These are phyloP conservation scores for Tautogolabrus adspersus DNA, from an alignment of 2,113 vertebrate genomes.

Conservation along the genomic window DNA sequence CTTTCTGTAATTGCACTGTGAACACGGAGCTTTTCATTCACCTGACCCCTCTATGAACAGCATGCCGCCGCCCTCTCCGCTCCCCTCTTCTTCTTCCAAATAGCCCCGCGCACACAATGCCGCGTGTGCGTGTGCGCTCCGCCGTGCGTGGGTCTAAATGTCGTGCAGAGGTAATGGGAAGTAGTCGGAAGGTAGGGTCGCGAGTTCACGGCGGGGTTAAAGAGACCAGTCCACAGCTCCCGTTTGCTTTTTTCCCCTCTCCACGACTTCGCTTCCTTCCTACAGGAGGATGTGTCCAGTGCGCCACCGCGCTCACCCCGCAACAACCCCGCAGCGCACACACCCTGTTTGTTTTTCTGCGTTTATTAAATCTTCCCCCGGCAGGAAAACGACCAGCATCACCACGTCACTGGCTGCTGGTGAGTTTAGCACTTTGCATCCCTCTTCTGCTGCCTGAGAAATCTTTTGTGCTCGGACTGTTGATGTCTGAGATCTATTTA, in stretches of 20 bases:
- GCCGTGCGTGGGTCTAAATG: constrained; percentile 80
- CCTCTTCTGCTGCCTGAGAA: constrained; percentile 68
- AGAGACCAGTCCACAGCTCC: constrained; percentile 85
- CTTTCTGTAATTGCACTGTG: constrained; percentile 51
- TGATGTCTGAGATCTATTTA: constrained; percentile 64
- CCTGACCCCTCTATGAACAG: constrained; percentile 66
- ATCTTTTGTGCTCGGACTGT: constrained; percentile 69
- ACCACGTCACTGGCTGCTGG: constrained; percentile 83
- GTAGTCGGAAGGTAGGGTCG: constrained; percentile 88
- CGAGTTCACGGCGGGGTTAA: constrained; percentile 92
- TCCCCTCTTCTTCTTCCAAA: constrained; percentile 33
- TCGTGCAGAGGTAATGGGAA: constrained; percentile 91
- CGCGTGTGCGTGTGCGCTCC: constrained; percentile 45
- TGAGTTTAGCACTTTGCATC: constrained; percentile 63
- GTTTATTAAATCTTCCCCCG: constrained; percentile 84
- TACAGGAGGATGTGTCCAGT: constrained; percentile 88
- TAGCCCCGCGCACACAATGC: constrained; percentile 49
- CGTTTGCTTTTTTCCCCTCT: constrained; percentile 85
- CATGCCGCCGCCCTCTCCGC: constrained; percentile 51
- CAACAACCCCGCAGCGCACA: constrained; percentile 70
- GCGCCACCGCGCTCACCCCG: constrained; percentile 75
- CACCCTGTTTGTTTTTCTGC: constrained; percentile 90
- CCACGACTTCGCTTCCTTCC: constrained; percentile 91
- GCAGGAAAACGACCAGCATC: constrained; percentile 83
- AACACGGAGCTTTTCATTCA: constrained; percentile 66